Conservation (phyloP, 2,797 vertebrate genomes). For the Scomberomorus guttatus region DNA sequence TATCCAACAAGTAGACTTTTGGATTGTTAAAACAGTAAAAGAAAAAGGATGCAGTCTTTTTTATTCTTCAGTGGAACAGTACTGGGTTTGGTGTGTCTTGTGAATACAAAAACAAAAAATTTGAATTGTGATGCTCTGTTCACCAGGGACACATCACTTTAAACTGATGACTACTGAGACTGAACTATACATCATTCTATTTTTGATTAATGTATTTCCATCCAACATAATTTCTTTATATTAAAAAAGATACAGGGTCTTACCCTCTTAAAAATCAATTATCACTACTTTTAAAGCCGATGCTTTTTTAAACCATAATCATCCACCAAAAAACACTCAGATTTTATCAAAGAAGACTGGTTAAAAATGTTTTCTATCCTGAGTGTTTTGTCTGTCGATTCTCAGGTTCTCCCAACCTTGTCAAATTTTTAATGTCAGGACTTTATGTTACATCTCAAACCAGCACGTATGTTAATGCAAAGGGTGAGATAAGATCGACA, state of each 20-base stretch:
- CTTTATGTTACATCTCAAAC: neutral
- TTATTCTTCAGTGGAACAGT: neutral
- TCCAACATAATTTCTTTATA: neutral
- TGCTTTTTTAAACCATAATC: no score
- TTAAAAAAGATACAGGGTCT: no score
- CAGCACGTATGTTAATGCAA: slow-evolving; percentile 27
- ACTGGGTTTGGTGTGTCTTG: neutral
- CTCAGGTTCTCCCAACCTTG: neutral
- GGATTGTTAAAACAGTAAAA: neutral
- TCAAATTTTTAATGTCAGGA: neutral
- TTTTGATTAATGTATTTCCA: neutral
- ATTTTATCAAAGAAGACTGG: neutral
- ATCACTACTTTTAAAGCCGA: neutral
- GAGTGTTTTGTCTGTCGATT: neutral
- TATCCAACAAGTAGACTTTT: neutral
- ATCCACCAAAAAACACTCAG: neutral
- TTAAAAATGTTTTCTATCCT: neutral
- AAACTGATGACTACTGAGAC: neutral
- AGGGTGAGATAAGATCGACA: slow-evolving; percentile 23
- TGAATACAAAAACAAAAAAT: neutral
- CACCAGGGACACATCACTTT: neutral
- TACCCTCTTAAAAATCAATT: neutral
- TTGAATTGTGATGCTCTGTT: neutral
- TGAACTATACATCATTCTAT: neutral
- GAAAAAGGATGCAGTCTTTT: no score